Evolutionary conservation across 2,888 invertebrate species (phyloP).

Genomic region (Hirtodrosophila histrioides): DNA sequence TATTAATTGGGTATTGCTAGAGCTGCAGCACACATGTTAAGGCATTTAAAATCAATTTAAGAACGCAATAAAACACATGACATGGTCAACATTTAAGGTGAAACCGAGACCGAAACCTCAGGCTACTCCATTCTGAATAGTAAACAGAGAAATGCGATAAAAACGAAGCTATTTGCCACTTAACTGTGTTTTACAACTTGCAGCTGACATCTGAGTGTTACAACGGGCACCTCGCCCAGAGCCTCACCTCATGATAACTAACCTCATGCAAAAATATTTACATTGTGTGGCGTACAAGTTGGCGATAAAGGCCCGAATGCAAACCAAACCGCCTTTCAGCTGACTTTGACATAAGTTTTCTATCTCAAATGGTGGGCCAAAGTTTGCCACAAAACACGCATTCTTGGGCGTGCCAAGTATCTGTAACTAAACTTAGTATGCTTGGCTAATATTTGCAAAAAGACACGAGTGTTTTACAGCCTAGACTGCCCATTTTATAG

Average conservation of each 20-base stretch:
- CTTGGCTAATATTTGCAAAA: too few relatives aligned
- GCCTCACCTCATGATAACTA: conserved; percentile 41
- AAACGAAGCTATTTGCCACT: conserved; percentile 34
- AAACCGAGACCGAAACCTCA: conserved; percentile 36
- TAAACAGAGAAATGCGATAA: conserved; percentile 29
- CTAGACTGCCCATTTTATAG: background rate
- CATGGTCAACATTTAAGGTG: conserved; percentile 24
- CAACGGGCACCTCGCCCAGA: conserved; percentile 40
- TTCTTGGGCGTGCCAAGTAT: conserved; percentile 12
- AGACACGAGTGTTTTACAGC: background rate
- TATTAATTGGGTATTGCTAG: conserved; percentile 6
- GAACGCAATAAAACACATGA: conserved; percentile 32
- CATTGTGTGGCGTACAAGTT: conserved; percentile 40
- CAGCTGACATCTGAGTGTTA: conserved; percentile 52
- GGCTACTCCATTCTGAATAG: conserved; percentile 14
- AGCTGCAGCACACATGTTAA: conserved; percentile 57
- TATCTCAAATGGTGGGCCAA: conserved; percentile 18
- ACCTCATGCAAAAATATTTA: conserved; percentile 39
- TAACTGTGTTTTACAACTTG: conserved; percentile 14
- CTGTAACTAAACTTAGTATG: conserved; percentile 6
- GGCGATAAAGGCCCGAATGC: conserved; percentile 28
- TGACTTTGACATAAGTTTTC: conserved; percentile 6
- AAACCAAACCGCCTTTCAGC: conserved; percentile 7
- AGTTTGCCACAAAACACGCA: conserved; percentile 23
- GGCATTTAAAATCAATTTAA: conserved; percentile 51